phyloP scores from a whole-genome alignment of 2,888 invertebrate genomes.

The Oligia latruncula region DNA sequence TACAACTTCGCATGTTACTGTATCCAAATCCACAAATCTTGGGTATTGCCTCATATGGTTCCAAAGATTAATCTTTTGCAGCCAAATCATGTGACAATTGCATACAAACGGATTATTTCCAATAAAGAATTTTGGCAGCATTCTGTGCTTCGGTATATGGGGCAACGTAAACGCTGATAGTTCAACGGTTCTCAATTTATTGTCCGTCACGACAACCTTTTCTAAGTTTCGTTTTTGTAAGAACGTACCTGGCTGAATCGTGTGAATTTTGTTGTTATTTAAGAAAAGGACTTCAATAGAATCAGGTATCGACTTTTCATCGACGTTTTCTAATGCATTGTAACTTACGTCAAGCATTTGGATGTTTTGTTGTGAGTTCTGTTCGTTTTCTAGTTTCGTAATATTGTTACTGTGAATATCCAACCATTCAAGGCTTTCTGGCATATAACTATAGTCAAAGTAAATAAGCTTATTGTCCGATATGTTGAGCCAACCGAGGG shows the following conservation, averaged over 20 bases:
- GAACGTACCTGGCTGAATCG: constrained; percentile 93
- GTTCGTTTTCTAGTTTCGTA: constrained; percentile 93
- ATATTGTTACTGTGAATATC: constrained; percentile 95
- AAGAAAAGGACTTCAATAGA: constrained; percentile 93
- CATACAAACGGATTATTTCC: constrained; percentile 96
- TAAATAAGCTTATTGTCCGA: constrained; percentile 94
- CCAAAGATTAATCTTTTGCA: constrained; percentile 94
- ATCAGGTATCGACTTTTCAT: constrained; percentile 93
- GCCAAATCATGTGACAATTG: constrained; percentile 96
- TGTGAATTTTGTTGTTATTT: constrained; percentile 94
- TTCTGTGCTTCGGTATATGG: constrained; percentile 91
- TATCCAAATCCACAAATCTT: constrained; percentile 93
- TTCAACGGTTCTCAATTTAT: constrained; percentile 93
- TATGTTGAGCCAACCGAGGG: constrained; percentile 94
- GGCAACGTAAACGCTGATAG: constrained; percentile 93
- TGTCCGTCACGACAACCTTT: constrained; percentile 94
- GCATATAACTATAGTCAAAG: constrained; percentile 95
- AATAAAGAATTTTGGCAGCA: constrained; percentile 94
- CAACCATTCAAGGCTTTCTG: constrained; percentile 93
- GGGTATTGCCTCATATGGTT: constrained; percentile 94
- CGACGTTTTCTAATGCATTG: constrained; percentile 93
- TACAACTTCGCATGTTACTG: constrained; percentile 93
- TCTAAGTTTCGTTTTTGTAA: constrained; percentile 92
- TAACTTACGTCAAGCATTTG: constrained; percentile 94
- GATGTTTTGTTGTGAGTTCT: constrained; percentile 92